Percentiles rank a stretch among this genome's conserved stretches.
Conservation (phyloP, 2,797 vertebrate species). For the Hafferia zeledoni region DNA sequence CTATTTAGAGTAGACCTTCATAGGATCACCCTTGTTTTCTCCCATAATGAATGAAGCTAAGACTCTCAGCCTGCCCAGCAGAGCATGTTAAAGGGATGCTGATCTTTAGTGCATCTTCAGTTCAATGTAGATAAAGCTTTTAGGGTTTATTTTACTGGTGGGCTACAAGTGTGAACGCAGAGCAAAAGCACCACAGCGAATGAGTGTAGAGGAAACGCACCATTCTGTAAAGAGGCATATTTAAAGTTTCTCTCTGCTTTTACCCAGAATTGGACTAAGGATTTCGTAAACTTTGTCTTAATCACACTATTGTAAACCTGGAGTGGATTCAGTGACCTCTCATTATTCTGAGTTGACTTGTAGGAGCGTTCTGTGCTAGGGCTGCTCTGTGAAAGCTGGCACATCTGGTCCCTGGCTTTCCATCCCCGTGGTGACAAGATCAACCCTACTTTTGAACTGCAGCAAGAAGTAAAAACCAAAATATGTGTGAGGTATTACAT, state of each 20-base stretch:
- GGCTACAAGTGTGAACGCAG: background rate
- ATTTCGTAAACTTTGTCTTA: background rate
- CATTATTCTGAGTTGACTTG: background rate
- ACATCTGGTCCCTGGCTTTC: background rate
- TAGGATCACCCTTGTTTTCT: slow-evolving; percentile 6
- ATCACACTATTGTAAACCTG: background rate
- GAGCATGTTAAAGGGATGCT: background rate
- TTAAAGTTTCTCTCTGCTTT: background rate
- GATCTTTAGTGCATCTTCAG: slow-evolving; percentile 25
- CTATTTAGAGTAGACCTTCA: slow-evolving; percentile 25
- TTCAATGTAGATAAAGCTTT: slow-evolving; percentile 21
- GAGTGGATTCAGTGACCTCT: background rate
- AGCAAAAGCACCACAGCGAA: slow-evolving; percentile 5
- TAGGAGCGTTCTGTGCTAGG: background rate
- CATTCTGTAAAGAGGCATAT: background rate
- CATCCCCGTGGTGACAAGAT: background rate
- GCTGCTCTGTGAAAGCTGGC: background rate
- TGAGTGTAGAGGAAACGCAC: background rate
- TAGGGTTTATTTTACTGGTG: slow-evolving; percentile 35
- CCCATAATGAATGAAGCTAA: slow-evolving; percentile 32
- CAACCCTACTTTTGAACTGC: background rate
- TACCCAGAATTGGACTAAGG: background rate
- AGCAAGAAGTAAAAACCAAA: background rate
- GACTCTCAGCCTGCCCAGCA: slow-evolving; percentile 11
- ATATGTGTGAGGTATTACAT: background rate